Evolutionary conservation across 2,888 invertebrate genomes (phyloP).

Genomic region (Ypsolopha sequella): DNA sequence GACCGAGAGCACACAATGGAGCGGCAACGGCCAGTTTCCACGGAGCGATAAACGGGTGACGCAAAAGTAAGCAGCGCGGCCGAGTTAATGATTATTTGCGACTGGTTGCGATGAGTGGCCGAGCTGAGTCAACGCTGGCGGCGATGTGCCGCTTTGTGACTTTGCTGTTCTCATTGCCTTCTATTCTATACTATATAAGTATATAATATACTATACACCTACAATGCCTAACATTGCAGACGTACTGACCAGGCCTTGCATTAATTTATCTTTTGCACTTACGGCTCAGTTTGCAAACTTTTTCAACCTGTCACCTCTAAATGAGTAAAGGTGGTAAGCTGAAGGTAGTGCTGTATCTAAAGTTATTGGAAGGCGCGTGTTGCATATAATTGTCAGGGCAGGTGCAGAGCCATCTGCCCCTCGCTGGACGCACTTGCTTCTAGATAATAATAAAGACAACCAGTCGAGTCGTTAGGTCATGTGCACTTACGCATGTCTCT

Average conservation of each 20-base stretch:
- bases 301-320: background rate
- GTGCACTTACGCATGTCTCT: background rate
- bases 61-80: slow-evolving; percentile 34
- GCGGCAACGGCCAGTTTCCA: slow-evolving; percentile 41
- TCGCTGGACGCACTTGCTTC: slow-evolving; percentile 10
- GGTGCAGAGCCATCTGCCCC: slow-evolving; percentile 62
- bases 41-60: slow-evolving; percentile 61
- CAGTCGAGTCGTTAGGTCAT: background rate
- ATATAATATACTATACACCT: background rate
- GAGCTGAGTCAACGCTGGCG: slow-evolving; percentile 53
- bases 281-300: too few relatives aligned
- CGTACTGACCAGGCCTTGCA: background rate
- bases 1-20: slow-evolving; percentile 32
- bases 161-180: slow-evolving; percentile 19
- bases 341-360: background rate
- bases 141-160: slow-evolving; percentile 16
- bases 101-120: slow-evolving; percentile 59
- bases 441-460: background rate
- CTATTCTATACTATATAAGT: background rate
- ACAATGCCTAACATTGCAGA: background rate
- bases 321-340: background rate
- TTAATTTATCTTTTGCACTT: background rate
- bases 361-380: slow-evolving; percentile 1
- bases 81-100: slow-evolving; percentile 54
- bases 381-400: slow-evolving; percentile 20